Evolutionary conservation across 2,797 vertebrate genomes (phyloP), one percentile per base, ranked within the genome.

Genomic region (Sus cebifrons): DNA sequence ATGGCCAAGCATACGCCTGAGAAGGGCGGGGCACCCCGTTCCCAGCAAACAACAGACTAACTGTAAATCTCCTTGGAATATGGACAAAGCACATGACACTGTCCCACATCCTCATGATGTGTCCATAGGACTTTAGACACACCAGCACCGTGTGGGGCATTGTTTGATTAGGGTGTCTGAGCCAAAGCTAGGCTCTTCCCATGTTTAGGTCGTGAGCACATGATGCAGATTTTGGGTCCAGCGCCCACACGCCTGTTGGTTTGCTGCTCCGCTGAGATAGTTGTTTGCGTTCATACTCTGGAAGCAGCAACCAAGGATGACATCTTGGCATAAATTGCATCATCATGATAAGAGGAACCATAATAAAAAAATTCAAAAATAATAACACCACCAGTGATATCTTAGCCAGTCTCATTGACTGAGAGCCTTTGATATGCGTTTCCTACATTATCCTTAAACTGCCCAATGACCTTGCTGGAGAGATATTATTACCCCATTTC

Each of bases 1-100:
- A 98, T 97, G 98, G 94, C 89, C 32, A 97, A 96, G 23, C 94
- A 97, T 94, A 95, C 83, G 95, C 88, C 92, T 94, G 74, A 81
- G 89, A 97, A 98, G 95, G 92, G 95, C 92, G 73, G 74, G 97
- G 20, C 9, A 81, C 3, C 9, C 21, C 5, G 25, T 86, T 92
- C 56, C 23, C 79, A 93, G 75, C 10, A 68, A 87, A 94, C n/a
- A 74, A 82, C 92, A 89, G 52, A 23, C 73, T 84, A 15, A 58
- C 40, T 68, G 64, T 49, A 68, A 78, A 52, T 77, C 78, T 71
- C 70, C 36, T 81, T 92, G 62, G 27, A 87, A 84, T 49, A 70
- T 16, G 56, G 70, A 92, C 56, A 89, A 78, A 86, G 71, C 23
- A 91, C 87, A 71, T 93, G 56, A 87, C 86, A 86, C 64, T 49